Percentiles rank a stretch among this genome's conserved stretches.
These are phyloP conservation scores for Cephus rjabovi DNA, from an alignment of 2,888 invertebrate genomes.

Conservation along the genomic window DNA sequence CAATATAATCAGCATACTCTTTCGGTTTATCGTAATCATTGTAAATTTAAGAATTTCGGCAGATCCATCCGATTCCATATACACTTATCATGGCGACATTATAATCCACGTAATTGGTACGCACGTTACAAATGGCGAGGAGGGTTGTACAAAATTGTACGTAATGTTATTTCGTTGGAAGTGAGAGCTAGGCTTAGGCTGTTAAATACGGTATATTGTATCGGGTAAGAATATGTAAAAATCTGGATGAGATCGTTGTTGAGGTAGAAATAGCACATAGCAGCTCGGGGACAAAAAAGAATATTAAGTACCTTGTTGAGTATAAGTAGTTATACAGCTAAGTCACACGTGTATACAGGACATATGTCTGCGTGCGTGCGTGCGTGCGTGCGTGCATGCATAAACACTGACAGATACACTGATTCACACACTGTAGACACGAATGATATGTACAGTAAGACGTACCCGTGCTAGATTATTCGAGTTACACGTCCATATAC, in stretches of 20 bases:
- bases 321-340: slow-evolving; percentile 60
- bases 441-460: background rate
- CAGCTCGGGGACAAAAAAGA: slow-evolving; percentile 54
- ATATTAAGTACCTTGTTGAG: slow-evolving; percentile 64
- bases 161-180: slow-evolving; percentile 60
- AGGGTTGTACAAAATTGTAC: slow-evolving; percentile 57
- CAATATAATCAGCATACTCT: background rate
- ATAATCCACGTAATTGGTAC: background rate
- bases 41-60: background rate
- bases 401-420: slow-evolving; percentile 24
- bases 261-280: slow-evolving; percentile 56
- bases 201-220: slow-evolving; percentile 53
- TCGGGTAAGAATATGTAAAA: slow-evolving; percentile 51
- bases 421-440: background rate
- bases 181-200: slow-evolving; percentile 58
- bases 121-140: slow-evolving; percentile 25
- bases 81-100: background rate
- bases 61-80: background rate
- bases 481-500: slow-evolving; percentile 12
- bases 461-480: slow-evolving; percentile 21
- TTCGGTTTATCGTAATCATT: background rate
- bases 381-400: slow-evolving; percentile 16
- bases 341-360: slow-evolving; percentile 31
- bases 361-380: background rate
- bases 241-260: slow-evolving; percentile 46